These are phyloP conservation scores for Lathamus discolor DNA, from an alignment of 2,113 vertebrate genomes.

Conservation along the genomic window DNA sequence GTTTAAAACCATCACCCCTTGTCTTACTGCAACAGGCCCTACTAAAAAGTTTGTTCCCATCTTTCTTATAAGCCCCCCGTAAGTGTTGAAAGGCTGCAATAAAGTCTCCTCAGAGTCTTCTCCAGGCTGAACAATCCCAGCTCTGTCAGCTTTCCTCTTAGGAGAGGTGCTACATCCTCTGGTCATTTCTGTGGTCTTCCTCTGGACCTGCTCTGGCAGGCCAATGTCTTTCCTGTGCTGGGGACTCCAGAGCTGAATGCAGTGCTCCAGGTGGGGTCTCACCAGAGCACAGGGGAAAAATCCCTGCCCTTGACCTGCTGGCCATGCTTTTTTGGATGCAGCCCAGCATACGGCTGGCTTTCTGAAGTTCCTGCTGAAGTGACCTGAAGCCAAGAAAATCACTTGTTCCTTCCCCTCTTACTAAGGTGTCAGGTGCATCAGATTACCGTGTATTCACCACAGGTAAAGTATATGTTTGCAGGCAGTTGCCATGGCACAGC, in stretches of 20 bases:
- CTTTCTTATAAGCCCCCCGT: neutral
- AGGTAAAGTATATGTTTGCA: slow-evolving; percentile 1
- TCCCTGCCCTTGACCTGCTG: neutral
- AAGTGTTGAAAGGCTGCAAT: neutral
- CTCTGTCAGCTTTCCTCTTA: neutral
- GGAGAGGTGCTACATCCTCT: neutral
- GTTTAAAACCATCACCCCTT: neutral
- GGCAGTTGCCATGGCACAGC: slow-evolving; percentile 35
- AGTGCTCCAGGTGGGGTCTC: neutral
- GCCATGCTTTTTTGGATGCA: neutral
- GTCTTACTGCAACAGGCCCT: neutral
- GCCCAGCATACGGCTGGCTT: neutral
- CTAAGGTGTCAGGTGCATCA: neutral
- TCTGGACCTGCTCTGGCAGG: neutral
- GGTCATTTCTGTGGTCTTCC: neutral
- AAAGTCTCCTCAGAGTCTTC: neutral
- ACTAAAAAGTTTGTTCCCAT: neutral
- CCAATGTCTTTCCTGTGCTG: neutral
- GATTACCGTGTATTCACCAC: neutral
- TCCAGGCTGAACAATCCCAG: neutral
- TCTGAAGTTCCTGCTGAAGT: neutral
- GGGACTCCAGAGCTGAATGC: neutral
- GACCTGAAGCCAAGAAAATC: neutral
- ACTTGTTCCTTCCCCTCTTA: neutral
- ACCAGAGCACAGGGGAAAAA: neutral